phyloP scores from a whole-genome alignment of 2,113 vertebrate species.

The Hucho hucho region DNA sequence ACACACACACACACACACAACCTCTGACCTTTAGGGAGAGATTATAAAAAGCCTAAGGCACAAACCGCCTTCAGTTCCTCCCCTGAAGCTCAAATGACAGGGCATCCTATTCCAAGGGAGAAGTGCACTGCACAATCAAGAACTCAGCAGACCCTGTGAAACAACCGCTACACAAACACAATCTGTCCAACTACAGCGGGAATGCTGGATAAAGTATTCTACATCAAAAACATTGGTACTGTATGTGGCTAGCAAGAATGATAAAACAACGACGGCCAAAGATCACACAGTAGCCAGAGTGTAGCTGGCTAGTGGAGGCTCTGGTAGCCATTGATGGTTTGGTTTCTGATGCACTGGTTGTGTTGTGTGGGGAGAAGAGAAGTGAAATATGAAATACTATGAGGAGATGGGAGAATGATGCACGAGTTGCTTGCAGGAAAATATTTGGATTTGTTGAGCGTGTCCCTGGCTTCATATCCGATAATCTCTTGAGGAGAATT shows the following conservation, averaged over 20 bases:
- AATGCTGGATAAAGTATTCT: constrained; percentile 46
- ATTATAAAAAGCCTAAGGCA: constrained; percentile 23
- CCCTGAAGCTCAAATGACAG: constrained; percentile 48
- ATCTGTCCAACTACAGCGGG: constrained; percentile 49
- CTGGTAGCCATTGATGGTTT: constrained; percentile 53
- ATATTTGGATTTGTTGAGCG: constrained; percentile 77
- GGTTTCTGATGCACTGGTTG: constrained; percentile 53
- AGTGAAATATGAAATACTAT: constrained; percentile 64
- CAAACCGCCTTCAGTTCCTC: constrained; percentile 20
- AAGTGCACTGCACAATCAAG: constrained; percentile 43
- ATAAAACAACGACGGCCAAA: constrained; percentile 58
- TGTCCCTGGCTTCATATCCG: constrained; percentile 64
- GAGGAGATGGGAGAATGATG: constrained; percentile 61
- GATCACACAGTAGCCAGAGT: constrained; percentile 48
- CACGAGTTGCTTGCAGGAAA: constrained; percentile 71
- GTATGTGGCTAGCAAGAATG: constrained; percentile 53
- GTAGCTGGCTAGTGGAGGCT: constrained; percentile 54
- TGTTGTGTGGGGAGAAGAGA: constrained; percentile 37
- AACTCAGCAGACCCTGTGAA: constrained; percentile 44
- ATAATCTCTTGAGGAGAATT: constrained; percentile 75
- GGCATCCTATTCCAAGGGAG: constrained; percentile 29
- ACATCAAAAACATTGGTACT: constrained; percentile 55
- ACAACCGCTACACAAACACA: constrained; percentile 57
- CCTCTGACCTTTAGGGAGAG: constrained; percentile 3
- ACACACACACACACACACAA: not conserved